These are phyloP conservation scores for Sebastes flavidus DNA, from an alignment of 2,797 vertebrate genomes.

Conservation along the genomic window DNA sequence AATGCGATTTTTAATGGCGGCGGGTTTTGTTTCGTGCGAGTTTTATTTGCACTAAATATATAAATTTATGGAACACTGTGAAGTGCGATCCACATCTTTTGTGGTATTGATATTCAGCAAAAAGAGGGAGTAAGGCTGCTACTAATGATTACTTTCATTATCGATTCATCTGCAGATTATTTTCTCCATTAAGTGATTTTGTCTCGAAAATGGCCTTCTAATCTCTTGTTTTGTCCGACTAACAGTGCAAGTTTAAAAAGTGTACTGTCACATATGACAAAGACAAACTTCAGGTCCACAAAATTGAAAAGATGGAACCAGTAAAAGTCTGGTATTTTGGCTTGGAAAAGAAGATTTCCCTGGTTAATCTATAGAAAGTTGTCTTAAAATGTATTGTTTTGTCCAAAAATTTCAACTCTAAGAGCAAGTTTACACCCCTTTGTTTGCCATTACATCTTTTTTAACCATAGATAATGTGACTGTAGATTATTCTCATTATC, in stretches of 20 bases:
- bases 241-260: not conserved
- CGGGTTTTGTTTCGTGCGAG: slow-evolving; percentile 68
- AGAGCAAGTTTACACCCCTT: not conserved
- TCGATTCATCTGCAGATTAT: not conserved
- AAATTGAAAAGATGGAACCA: not conserved
- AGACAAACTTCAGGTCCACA: not conserved
- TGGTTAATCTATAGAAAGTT: not conserved
- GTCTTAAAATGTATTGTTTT: not conserved
- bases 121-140: not conserved
- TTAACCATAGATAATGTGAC: not conserved
- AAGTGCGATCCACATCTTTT: slow-evolving; percentile 45
- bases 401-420: not conserved
- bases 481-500: not conserved
- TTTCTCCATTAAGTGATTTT: not conserved
- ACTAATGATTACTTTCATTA: not conserved
- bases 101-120: slow-evolving; percentile 30
- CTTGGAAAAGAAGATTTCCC: not conserved
- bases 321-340: not conserved
- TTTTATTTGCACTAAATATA: slow-evolving; percentile 50
- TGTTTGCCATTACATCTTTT: too few relatives aligned
- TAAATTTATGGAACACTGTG: slow-evolving; percentile 21
- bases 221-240: not conserved
- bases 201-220: not conserved
- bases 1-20: slow-evolving; percentile 78
- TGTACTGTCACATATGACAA: not conserved